Percentiles rank a stretch among this genome's conserved stretches.
Evolutionary conservation across 2,797 vertebrate species (phyloP).

Genomic region (Eulemur albifrons): DNA sequence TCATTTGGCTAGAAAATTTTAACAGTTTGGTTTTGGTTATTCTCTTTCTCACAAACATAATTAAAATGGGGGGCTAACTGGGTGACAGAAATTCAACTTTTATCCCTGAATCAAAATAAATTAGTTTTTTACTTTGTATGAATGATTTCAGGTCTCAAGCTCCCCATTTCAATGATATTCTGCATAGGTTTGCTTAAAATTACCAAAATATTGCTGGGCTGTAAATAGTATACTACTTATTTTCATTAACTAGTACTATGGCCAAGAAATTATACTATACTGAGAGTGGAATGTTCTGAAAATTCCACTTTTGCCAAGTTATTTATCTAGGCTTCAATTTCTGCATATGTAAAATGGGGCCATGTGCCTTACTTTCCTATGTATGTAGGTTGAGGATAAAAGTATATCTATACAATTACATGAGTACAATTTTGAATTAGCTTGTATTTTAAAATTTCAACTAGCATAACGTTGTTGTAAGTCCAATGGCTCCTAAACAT

Average conservation of each 20-base stretch:
- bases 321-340: not conserved
- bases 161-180: not conserved
- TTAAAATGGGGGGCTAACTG: conserved; percentile 2
- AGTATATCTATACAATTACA: not conserved
- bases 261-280: not conserved
- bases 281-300: not conserved
- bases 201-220: not conserved
- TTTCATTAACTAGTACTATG: not conserved
- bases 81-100: not conserved
- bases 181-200: not conserved
- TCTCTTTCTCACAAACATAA: not conserved
- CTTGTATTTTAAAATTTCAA: not conserved
- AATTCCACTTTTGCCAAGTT: not conserved
- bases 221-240: not conserved
- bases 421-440: not conserved
- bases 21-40: not conserved
- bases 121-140: not conserved
- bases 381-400: not conserved
- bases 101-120: conserved; percentile 3
- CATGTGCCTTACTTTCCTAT: not conserved
- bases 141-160: not conserved
- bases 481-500: not conserved
- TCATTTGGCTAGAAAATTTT: not conserved
- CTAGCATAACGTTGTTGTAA: not conserved
- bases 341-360: not conserved